These are phyloP conservation scores for Intellagama lesueurii DNA, from an alignment of 2,797 vertebrate genomes.

Conservation along the genomic window DNA sequence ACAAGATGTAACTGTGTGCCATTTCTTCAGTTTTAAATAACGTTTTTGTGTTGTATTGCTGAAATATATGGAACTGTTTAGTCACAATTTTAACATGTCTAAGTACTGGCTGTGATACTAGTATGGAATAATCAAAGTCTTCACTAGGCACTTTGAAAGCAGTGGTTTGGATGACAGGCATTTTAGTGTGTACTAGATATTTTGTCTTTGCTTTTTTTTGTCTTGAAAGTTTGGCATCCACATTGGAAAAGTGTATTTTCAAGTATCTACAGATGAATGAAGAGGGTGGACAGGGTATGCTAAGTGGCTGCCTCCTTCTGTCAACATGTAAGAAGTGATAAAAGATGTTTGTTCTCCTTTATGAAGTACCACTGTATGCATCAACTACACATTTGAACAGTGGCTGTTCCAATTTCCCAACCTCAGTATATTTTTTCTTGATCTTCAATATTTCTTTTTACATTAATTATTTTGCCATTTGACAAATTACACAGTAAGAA, in stretches of 20 bases:
- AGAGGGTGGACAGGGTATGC: not conserved
- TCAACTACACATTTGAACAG: not conserved
- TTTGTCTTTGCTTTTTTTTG: not conserved
- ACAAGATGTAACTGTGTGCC: conserved; percentile 19
- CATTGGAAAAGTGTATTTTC: not conserved
- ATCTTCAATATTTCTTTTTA: not conserved
- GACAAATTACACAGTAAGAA: not conserved
- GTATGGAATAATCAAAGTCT: not conserved
- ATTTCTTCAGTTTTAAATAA: conserved; percentile 24
- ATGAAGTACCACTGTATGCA: not conserved
- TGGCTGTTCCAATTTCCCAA: not conserved
- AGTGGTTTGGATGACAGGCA: not conserved
- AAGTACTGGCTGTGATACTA: not conserved
- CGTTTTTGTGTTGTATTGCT: not conserved
- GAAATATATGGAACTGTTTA: not conserved
- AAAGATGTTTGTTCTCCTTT: not conserved
- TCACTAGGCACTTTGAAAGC: not conserved
- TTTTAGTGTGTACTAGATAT: not conserved
- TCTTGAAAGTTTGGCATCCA: not conserved
- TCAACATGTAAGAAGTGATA: not conserved
- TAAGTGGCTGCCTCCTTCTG: not conserved
- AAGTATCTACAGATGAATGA: not conserved
- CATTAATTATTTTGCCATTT: not conserved
- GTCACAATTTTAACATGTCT: conserved; percentile 1
- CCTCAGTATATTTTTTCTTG: not conserved